Conservation (phyloP, 2,797 vertebrate genomes). For the Protosalanx chinensis region DNA sequence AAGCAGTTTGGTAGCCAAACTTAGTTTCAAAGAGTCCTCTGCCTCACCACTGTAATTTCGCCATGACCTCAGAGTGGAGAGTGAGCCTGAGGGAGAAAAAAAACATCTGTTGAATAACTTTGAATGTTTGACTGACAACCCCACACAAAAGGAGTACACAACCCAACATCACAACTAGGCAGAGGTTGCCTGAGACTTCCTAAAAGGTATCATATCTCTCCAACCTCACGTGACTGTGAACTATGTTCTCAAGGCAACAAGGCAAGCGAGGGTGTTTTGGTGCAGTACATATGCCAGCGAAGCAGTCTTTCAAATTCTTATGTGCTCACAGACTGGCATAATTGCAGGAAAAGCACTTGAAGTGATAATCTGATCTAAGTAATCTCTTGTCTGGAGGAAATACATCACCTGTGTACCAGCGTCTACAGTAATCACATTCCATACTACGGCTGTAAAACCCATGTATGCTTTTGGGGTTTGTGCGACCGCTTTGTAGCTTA, state of each 20-base stretch:
- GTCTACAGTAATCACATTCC: background rate
- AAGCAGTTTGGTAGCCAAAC: background rate
- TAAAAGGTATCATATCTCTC: slow-evolving; percentile 14
- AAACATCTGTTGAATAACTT: slow-evolving; percentile 3
- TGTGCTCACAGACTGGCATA: no score
- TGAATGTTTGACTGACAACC: background rate
- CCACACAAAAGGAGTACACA: slow-evolving; percentile 13
- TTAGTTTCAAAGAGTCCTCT: background rate
- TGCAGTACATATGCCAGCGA: no score
- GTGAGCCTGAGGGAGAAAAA: background rate
- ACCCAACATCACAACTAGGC: background rate
- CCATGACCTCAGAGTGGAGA: background rate
- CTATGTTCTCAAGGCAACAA: background rate
- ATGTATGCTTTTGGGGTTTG: no score
- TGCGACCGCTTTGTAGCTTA: slow-evolving; percentile 7
- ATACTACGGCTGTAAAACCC: no score
- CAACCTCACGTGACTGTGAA: background rate
- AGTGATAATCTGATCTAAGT: no score
- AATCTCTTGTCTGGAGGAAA: background rate
- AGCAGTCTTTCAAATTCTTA: no score
- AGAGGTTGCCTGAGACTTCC: background rate
- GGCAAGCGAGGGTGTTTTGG: background rate
- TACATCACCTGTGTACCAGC: background rate
- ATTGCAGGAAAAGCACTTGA: no score
- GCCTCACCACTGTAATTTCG: background rate